A percentile compares a stretch with the other conserved stretches of the same genome.
These are phyloP conservation scores for Dermatemys mawii DNA, from an alignment of 2,113 vertebrate genomes.

Conservation along the genomic window DNA sequence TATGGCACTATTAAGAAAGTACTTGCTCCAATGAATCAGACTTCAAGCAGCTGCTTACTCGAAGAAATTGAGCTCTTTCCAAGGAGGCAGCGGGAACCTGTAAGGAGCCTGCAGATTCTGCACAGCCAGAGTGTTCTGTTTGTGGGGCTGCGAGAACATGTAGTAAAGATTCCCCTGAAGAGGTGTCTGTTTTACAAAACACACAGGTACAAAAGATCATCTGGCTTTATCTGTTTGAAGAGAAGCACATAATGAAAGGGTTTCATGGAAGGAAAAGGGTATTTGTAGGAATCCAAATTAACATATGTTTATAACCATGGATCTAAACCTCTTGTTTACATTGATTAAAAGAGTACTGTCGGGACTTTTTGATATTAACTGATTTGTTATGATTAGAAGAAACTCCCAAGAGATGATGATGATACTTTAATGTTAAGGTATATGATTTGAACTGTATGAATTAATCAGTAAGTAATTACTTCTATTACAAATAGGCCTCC, in stretches of 20 bases:
- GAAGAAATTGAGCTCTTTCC: slow-evolving; percentile 95
- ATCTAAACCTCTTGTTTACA: background rate
- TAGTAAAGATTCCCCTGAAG: slow-evolving; percentile 94
- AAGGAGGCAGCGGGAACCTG: slow-evolving; percentile 82
- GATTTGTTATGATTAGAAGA: background rate
- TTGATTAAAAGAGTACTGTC: background rate
- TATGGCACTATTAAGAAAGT: slow-evolving; percentile 97
- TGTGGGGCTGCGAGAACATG: slow-evolving; percentile 91
- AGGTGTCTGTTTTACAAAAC: slow-evolving; percentile 92
- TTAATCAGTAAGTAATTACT: background rate
- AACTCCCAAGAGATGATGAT: background rate
- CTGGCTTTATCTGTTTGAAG: background rate
- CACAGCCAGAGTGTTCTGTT: slow-evolving; percentile 95
- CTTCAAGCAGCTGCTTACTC: slow-evolving; percentile 89
- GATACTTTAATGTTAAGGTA: background rate
- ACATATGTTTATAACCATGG: background rate
- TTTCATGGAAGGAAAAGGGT: background rate
- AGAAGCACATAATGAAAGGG: fast-evolving
- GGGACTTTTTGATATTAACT: background rate
- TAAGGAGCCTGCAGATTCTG: slow-evolving; percentile 92
- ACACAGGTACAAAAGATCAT: slow-evolving; percentile 82
- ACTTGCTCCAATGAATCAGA: slow-evolving; percentile 89
- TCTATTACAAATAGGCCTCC: background rate
- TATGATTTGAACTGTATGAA: background rate
- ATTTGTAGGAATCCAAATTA: background rate